These are phyloP conservation scores for Hoplostethus atlanticus DNA, from an alignment of 2,797 vertebrate genomes.

Conservation along the genomic window DNA sequence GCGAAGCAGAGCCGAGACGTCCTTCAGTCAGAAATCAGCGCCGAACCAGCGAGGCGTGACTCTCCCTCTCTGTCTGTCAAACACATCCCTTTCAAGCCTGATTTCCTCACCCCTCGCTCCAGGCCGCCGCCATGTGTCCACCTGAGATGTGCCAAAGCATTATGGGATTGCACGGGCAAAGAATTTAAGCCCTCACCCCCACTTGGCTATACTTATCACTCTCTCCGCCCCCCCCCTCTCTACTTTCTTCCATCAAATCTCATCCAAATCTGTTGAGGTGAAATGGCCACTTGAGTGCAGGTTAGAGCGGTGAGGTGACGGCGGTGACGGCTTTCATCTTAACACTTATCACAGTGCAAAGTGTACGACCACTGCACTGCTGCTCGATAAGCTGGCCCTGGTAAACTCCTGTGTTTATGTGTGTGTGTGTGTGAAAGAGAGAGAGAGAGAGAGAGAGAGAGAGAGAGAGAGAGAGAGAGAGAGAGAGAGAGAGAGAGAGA, in stretches of 20 bases:
- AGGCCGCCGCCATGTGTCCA: background rate
- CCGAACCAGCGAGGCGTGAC: background rate
- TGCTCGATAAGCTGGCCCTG: slow-evolving; percentile 9
- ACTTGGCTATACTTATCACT: background rate
- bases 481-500: too few species aligned
- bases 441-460: too few species aligned
- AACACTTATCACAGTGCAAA: slow-evolving; percentile 18
- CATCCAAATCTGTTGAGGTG: slow-evolving; percentile 3
- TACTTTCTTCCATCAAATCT: slow-evolving; percentile 13
- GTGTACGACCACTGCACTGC: slow-evolving; percentile 1
- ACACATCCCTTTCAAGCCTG: background rate
- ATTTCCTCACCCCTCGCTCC: background rate
- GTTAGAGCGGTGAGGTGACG: slow-evolving; percentile 16
- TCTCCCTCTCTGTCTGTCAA: background rate
- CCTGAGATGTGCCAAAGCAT: background rate
- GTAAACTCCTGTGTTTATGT: slow-evolving; percentile 1
- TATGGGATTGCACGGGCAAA: background rate
- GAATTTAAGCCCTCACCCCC: background rate
- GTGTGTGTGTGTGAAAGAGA: background rate
- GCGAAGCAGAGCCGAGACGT: background rate
- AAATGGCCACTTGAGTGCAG: slow-evolving; percentile 5
- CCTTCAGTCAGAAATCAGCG: background rate
- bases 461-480: too few species aligned
- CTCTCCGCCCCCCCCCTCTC: background rate
- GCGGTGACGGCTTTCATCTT: background rate